Conservation (phyloP, 2,113 vertebrate species). For the Dicentrarchus labrax region DNA sequence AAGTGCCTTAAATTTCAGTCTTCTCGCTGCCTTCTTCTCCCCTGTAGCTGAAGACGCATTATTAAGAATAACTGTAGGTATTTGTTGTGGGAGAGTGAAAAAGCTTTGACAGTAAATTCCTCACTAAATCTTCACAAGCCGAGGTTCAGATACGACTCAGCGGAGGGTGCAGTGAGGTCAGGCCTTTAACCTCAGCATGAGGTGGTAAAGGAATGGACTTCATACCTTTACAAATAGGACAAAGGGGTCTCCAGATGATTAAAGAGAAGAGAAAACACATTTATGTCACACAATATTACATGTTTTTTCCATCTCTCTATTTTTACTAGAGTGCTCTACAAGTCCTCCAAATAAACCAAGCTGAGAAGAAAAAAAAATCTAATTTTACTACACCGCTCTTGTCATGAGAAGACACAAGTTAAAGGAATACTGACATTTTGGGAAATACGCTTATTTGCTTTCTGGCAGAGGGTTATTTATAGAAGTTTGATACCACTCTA, state of each 20-base stretch:
- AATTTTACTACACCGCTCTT: no score
- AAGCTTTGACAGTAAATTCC: conserved; percentile 60
- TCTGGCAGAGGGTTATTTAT: neutral
- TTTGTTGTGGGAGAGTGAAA: conserved; percentile 65
- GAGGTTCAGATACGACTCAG: conserved; percentile 37
- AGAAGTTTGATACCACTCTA: no score
- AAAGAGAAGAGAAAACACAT: neutral
- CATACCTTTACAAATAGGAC: conserved; percentile 22
- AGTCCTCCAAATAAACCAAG: neutral
- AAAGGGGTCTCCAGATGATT: neutral
- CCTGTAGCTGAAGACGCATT: conserved; percentile 35
- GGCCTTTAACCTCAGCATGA: conserved; percentile 49
- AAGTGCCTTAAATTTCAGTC: conserved; percentile 2
- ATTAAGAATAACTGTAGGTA: conserved; percentile 47
- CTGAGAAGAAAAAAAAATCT: neutral
- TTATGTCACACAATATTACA: neutral
- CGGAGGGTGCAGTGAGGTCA: conserved; percentile 42
- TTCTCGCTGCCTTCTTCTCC: neutral
- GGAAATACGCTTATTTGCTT: neutral
- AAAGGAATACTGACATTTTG: no score
- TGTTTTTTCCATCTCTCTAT: neutral
- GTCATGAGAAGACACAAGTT: no score
- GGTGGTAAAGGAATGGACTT: conserved; percentile 16
- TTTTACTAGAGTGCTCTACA: neutral
- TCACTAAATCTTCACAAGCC: conserved; percentile 58